Evolutionary conservation across 2,888 invertebrate species (phyloP), one percentile per base, ranked within the genome.

Genomic region (Polymixis flavicincta): DNA sequence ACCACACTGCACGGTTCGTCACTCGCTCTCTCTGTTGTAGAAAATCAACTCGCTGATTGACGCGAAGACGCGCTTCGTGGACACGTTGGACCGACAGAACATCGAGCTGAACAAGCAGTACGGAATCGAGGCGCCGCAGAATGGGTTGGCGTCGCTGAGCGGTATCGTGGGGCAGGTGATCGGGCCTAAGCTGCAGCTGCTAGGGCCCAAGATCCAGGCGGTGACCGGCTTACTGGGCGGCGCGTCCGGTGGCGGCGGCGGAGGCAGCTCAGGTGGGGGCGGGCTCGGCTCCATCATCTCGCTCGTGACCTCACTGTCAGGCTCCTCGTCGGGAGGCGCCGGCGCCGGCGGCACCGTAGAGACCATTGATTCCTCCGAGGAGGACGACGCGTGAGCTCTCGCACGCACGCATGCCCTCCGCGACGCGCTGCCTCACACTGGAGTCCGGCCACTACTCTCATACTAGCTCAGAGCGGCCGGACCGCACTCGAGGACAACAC

Each of bases 11-110:
- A 28, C 79, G 42, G 63, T 42, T 74, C 76, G 70, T 80, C 87
- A 87, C 72, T 82, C 72, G 67, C 67, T 68, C 81, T 88, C 74
- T 91, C 74, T 88, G 86, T 94, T 97, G 84, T 97, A 98, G 98
- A 98, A 98, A 98, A 97, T 98, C 96, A 98, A 98, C 95, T 97
- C 97, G 83, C 97, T 98, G 94, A 97, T 98, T 94, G 98, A 98
- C 90, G 97, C 98, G 69, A 98, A 98, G 95, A 98, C 98, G 57
- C 97, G 97, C 52, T 97, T 97, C 87, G 96, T 98, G 78, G 96
- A 97, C 73, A 97, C 97, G 68, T 93, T 98, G 91, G 98, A 98
- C 93, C 97, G 96, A 70, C 94, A 97, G 85, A 98, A 98, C 94
- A 97, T 98, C 87, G 98, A 97, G 88, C 97, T 98, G 93, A 98